A percentile compares a stretch with the other conserved stretches of the same genome.
Evolutionary conservation across 2,113 vertebrate genomes (phyloP).

Genomic region (Brachypteracias leptosomus): DNA sequence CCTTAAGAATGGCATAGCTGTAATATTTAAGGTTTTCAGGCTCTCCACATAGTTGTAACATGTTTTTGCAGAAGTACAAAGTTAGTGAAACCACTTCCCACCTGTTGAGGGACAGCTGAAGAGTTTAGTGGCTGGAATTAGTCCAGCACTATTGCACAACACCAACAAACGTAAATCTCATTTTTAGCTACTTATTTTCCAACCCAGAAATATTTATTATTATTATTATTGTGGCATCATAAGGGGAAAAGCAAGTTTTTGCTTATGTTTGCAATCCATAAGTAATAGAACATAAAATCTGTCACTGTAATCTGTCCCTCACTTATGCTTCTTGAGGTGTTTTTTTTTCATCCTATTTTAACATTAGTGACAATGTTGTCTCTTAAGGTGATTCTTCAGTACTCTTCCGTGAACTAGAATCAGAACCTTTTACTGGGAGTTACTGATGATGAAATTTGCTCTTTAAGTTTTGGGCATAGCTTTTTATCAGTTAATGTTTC

Average conservation of each 20-base stretch:
- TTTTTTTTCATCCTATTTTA: neutral
- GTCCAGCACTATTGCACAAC: conserved; percentile 33
- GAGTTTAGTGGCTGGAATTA: conserved; percentile 27
- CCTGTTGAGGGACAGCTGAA: conserved; percentile 60
- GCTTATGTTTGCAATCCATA: neutral
- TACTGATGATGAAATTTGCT: neutral
- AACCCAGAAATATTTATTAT: neutral
- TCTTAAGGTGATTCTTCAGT: neutral
- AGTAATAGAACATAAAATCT: neutral
- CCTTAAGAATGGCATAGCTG: neutral
- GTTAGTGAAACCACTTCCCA: neutral
- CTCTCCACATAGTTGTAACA: neutral
- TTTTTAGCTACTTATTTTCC: conserved; percentile 35
- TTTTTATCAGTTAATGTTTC: neutral
- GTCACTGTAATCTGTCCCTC: neutral
- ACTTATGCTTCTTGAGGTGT: neutral
- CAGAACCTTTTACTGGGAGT: neutral
- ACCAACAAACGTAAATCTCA: neutral
- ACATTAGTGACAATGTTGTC: neutral
- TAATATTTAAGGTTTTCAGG: neutral
- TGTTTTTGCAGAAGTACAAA: conserved; percentile 6
- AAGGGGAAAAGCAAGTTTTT: neutral
- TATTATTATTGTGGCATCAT: neutral
- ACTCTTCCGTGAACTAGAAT: neutral
- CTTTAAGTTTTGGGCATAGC: neutral